phyloP scores from a whole-genome alignment of 2,797 vertebrate species.

The Melanotaenia pygmaea region DNA sequence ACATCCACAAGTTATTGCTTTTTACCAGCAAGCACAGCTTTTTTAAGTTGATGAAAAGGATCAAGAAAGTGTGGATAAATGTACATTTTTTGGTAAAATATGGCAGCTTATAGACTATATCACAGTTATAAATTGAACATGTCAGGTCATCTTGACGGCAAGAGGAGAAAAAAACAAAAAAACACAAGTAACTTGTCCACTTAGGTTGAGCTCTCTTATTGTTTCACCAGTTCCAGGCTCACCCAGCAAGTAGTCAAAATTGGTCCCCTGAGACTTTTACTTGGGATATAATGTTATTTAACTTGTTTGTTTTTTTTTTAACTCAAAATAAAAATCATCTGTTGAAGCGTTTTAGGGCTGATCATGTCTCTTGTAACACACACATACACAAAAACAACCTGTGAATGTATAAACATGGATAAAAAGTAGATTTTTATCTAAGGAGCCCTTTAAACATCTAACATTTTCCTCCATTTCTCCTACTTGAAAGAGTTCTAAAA shows the following conservation, averaged over 20 bases:
- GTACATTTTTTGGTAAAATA: not conserved
- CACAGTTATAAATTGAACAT: not conserved
- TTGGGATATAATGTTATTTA: not conserved
- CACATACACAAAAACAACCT: not conserved
- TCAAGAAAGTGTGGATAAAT: not conserved
- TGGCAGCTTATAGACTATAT: not conserved
- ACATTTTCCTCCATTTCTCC: not conserved
- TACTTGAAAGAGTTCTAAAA: not conserved
- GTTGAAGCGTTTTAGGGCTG: not conserved
- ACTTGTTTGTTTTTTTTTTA: not conserved
- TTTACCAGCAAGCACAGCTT: not conserved
- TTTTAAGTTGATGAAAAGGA: not conserved
- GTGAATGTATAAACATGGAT: not conserved
- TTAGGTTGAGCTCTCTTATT: not conserved
- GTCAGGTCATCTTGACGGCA: not conserved
- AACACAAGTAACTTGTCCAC: not conserved
- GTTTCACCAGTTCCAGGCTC: not conserved
- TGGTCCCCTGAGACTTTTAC: not conserved
- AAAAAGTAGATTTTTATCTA: not conserved
- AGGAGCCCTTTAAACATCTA: not conserved
- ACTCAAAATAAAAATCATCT: not conserved
- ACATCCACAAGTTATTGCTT: not conserved
- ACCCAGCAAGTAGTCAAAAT: not conserved
- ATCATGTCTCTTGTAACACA: no score
- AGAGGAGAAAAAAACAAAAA: not conserved